Evolutionary conservation across 2,113 vertebrate species (phyloP), one percentile per base, ranked within the genome.

Genomic region (Castor canadensis): DNA sequence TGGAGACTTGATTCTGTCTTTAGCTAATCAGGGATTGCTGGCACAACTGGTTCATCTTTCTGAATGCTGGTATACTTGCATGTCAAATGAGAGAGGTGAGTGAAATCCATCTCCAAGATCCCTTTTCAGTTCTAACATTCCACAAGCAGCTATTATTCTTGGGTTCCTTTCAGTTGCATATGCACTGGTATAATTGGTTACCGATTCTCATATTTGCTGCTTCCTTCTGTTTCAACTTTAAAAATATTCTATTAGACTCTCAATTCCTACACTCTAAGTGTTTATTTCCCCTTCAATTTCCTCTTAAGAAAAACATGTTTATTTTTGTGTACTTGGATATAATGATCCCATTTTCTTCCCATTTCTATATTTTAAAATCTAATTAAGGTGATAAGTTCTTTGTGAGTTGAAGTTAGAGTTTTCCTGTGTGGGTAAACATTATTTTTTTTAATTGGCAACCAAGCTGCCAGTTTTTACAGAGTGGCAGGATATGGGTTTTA

Each of bases 281-380:
- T 91, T 89, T 96, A 86, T 87, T 94, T 91, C 22, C 38, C 58
- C 56, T 96, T 90, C 43, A 82, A 91, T 91, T 97, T 95, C 83
- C 91, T 92, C 94, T 69, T 81, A 87, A 83, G 69, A 89, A 96
- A 96, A 96, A 96, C n/a, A 94, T 69, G 85, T 89, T 96, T 96
- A 88, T 97, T 92, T 94, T 86, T 92, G 66, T 87, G 43, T 90
- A 80, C 43, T 89, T 93, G 60, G 76, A 85, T 71, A 92, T 93
- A 94, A 93, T 24, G 64, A 97, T 76, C 64, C 69, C 64, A 95
- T 96, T 97, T 96, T 95, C 90, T 96, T 91, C 77, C 69, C 79
- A 87, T 97, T 95, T 97, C 73, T 96, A 60, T 95, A 96, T 97
- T 97, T 97, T 97, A 87, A 93, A 97, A 96, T 94, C 93, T 95